Evolutionary conservation across 2,113 vertebrate species (phyloP), one percentile per base, ranked within the genome.

Genomic region (Pollimyrus isidori): DNA sequence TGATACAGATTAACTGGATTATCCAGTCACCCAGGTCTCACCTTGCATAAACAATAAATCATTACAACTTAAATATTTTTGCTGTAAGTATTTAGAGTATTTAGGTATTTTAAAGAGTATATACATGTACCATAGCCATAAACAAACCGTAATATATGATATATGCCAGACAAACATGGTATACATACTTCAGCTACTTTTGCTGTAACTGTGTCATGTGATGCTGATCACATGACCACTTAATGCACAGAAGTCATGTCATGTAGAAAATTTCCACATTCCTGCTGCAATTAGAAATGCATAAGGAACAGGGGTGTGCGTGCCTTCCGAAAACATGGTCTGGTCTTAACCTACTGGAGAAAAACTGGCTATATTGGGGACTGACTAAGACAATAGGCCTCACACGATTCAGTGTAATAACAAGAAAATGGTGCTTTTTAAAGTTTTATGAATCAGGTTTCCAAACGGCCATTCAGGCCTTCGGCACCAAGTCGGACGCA

Each of bases 331-430:
- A 76, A 76, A 76, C 69, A 39, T 17, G 69, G 3, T 30, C 65
- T 15, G 13, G 65, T 35, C 65, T 15, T 86, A 90, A 92, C 90
- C 90, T 91, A 88, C 90, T 93, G 92, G 92, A 93, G 92, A 87
- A 93, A 90, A 94, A 90, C 89, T 92, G 93, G 94, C 94, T 86
- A 93, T 89, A 94, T 93, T 62, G 23, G 90, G 65, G 88, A 69
- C 87, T 87, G 91, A 90, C 86, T 87, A 11, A 90, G 89, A 89
- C 91, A 92, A 93, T 92, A 90, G 91, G 92, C 91, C 89, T 93
- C 87, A 83, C 89, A 92, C 88, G 88, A 91, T 93, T 94, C 91
- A 87, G 50, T 45, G n/a, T 52, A 89, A 94, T 91, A 93, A 93
- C 92, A 93, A 94, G 93, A 93, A 35, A 80, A 58, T 89, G 92